These are phyloP conservation scores for Oenanthe melanoleuca DNA, from an alignment of 2,113 vertebrate species.

Conservation along the genomic window DNA sequence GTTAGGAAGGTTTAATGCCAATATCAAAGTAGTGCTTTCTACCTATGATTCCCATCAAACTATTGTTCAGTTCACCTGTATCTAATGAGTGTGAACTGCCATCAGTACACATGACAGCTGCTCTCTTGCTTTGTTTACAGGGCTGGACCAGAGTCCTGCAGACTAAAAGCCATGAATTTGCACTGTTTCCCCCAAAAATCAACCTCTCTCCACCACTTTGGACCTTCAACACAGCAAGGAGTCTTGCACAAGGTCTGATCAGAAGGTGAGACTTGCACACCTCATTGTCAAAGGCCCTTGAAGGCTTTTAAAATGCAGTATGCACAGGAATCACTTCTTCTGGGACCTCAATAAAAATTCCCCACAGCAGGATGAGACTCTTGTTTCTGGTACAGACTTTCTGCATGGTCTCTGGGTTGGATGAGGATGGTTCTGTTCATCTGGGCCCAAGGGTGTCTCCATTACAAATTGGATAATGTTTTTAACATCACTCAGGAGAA, in stretches of 20 bases:
- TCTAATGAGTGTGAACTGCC: background rate
- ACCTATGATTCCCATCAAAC: background rate
- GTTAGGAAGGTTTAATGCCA: background rate
- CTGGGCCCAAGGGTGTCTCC: background rate
- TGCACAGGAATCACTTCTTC: background rate
- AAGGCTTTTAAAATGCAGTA: background rate
- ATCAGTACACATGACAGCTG: background rate
- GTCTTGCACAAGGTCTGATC: background rate
- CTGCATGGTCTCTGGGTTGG: background rate
- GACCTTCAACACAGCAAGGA: background rate
- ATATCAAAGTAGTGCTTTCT: background rate
- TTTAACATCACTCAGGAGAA: background rate
- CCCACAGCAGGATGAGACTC: background rate
- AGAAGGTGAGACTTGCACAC: background rate
- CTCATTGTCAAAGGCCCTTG: background rate
- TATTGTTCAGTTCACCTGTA: background rate
- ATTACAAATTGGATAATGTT: background rate
- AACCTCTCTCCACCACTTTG: background rate
- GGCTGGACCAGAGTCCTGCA: background rate
- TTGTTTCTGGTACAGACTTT: background rate
- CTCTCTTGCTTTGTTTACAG: background rate
- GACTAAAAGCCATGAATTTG: background rate
- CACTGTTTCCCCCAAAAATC: background rate
- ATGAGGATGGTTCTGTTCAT: background rate
- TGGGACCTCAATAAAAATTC: background rate